Evolutionary conservation across 2,797 vertebrate species (phyloP).

Genomic region (Cuculus canorus): DNA sequence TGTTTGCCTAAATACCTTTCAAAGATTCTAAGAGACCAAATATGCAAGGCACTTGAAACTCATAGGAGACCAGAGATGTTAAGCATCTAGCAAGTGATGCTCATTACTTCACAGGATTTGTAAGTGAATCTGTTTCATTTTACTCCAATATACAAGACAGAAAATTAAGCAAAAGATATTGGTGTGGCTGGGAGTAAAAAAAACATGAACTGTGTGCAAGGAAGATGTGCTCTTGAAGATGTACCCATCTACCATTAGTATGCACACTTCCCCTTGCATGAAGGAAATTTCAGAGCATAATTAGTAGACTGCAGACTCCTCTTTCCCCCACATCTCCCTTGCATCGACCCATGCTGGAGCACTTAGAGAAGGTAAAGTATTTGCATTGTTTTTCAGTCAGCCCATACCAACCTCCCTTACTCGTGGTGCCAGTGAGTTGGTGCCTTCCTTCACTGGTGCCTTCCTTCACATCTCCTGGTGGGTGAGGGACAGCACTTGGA

Average conservation of each 20-base stretch:
- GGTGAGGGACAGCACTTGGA: background rate
- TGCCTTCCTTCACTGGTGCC: background rate
- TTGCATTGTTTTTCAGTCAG: background rate
- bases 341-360: background rate
- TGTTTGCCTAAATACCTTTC: background rate
- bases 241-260: background rate
- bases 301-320: background rate
- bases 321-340: background rate
- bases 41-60: background rate
- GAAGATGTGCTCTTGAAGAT: background rate
- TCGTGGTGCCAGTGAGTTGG: rapidly evolving
- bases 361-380: background rate
- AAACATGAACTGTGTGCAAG: background rate
- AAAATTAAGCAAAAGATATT: background rate
- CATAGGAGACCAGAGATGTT: background rate
- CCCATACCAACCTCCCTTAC: background rate
- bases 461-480: rapidly evolving
- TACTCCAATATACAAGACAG: background rate
- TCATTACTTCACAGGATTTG: background rate
- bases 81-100: background rate
- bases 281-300: background rate
- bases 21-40: background rate
- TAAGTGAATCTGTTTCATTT: background rate
- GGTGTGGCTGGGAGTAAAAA: background rate
- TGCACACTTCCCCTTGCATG: background rate